These are phyloP conservation scores for Euura saliciscinereae DNA, from an alignment of 1,140 invertebrate species.

Conservation along the genomic window DNA sequence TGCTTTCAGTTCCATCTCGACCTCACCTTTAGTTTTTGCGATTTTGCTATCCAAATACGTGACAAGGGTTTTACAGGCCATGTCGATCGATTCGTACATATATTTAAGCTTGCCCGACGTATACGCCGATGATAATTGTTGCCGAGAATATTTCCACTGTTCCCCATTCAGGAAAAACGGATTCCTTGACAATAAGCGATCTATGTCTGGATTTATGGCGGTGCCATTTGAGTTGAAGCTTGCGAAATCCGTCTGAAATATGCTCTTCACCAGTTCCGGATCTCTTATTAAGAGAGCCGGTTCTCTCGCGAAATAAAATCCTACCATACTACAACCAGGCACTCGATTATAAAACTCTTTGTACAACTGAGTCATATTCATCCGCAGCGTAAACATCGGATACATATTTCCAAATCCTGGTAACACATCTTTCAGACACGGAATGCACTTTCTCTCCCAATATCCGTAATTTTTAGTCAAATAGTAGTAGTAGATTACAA, in stretches of 20 bases:
- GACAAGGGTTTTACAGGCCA: slow-evolving; percentile 22
- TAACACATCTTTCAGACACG: slow-evolving; percentile 37
- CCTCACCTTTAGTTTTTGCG: slow-evolving; percentile 1
- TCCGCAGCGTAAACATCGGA: slow-evolving; percentile 17
- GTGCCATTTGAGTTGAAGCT: slow-evolving; percentile 24
- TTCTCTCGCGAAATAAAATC: slow-evolving; percentile 39
- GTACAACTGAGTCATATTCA: slow-evolving; percentile 16
- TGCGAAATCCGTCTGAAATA: slow-evolving; percentile 47
- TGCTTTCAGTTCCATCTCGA: slow-evolving; percentile 38
- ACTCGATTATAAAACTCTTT: slow-evolving; percentile 24
- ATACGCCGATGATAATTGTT: slow-evolving; percentile 25
- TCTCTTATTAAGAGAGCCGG: slow-evolving; percentile 48
- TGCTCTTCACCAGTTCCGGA: slow-evolving; percentile 44
- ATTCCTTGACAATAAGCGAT: slow-evolving; percentile 35
- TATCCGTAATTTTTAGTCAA: slow-evolving; percentile 43
- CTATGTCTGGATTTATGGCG: slow-evolving; percentile 22
- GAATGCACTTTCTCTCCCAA: slow-evolving; percentile 53
- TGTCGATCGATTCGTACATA: slow-evolving; percentile 14
- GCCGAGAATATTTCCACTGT: slow-evolving; percentile 27
- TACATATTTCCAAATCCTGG: slow-evolving; percentile 27
- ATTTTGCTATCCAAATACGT: slow-evolving; percentile 29
- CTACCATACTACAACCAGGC: slow-evolving; percentile 36
- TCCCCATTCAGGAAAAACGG: slow-evolving; percentile 40
- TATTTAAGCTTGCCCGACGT: slow-evolving; percentile 33
- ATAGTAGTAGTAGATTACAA: slow-evolving; percentile 26